phyloP scores from a whole-genome alignment of 2,888 invertebrate genomes.

The Stenolophus ochropezus region DNA sequence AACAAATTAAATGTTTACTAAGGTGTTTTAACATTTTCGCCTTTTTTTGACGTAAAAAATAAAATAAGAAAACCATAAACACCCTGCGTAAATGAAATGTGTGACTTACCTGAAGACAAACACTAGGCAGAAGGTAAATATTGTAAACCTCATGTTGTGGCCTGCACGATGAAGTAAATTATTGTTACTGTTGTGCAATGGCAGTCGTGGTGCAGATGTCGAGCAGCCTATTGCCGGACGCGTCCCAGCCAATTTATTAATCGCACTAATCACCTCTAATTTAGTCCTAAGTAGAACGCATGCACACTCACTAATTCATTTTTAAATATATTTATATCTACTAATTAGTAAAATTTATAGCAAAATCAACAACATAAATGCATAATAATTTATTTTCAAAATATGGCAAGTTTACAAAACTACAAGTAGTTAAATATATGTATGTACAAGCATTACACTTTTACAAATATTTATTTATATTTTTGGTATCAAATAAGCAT shows the following conservation, averaged over 20 bases:
- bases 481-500: background rate
- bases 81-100: too few relatives aligned
- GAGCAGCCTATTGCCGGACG: background rate
- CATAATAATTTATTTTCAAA: background rate
- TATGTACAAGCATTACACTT: background rate
- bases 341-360: background rate
- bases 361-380: background rate
- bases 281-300: background rate
- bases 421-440: background rate
- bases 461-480: background rate
- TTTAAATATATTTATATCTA: background rate
- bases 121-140: background rate
- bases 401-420: background rate
- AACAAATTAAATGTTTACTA: too few relatives aligned
- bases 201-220: background rate
- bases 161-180: background rate
- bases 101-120: background rate
- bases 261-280: background rate
- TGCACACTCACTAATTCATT: background rate
- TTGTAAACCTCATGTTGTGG: background rate
- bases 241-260: background rate
- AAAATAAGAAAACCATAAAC: too few relatives aligned
- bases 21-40: too few relatives aligned
- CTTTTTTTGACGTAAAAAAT: too few relatives aligned
- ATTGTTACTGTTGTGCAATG: background rate